Evolutionary conservation across 2,113 vertebrate species (phyloP), one percentile per base, ranked within the genome.

Genomic region (Mustelus asterias): DNA sequence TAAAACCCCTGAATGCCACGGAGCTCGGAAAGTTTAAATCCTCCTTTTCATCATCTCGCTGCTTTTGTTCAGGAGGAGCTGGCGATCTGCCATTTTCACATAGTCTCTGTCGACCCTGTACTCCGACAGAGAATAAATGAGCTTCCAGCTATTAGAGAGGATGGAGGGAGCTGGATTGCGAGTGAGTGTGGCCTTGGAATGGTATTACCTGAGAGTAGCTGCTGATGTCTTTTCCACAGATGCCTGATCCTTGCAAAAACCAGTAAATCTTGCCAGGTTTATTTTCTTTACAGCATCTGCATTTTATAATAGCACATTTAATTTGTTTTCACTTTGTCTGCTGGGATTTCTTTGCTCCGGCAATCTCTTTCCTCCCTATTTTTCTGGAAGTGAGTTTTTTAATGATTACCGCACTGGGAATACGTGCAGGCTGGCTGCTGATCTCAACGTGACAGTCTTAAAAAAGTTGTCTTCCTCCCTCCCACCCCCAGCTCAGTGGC

Each of bases 241-340:
- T 96, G 97, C 98, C 98, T 97, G 96, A 97, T 97, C 98, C 98
- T 98, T 98, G 98, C 98, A 98, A 97, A 98, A 98, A 96, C 96
- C 98, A 97, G 97, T 99, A 99, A 99, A 99, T 99, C 98, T 98
- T 97, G 96, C 96, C 96, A 98, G 98, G 98, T 98, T 98, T 99
- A 98, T 99, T 99, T 99, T 99, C 98, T 97, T 99, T 98, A 97
- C 98, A 98, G 98, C 98, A 99, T 99, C 98, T 99, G 98, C 98
- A 98, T 99, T 99, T 99, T 99, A 99, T 99, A 99, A 99, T 97
- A 97, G 97, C 97, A 97, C 98, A 98, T 98, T 99, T 98, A 98
- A 99, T 99, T 99, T 99, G 98, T 99, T 99, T 99, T 99, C 97
- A 96, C 98, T 98, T 97, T 97, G 98, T 98, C 99, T 98, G 97